phyloP scores from a whole-genome alignment of 2,888 invertebrate species.

The Sphinx pinastri region DNA sequence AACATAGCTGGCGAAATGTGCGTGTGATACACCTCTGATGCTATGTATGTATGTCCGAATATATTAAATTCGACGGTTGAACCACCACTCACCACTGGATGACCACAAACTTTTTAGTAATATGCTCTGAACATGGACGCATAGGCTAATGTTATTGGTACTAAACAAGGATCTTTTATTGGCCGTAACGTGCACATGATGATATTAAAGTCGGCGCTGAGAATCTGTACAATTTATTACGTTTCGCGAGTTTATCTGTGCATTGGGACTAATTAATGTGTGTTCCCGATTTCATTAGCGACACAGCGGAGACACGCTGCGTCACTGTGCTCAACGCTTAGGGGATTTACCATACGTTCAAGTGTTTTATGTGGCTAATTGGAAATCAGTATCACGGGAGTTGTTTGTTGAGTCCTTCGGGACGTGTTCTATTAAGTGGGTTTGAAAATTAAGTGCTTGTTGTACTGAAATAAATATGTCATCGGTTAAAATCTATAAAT shows the following conservation, averaged over 20 bases:
- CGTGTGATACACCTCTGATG: too few species aligned
- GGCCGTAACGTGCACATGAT: constrained; percentile 28
- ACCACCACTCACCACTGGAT: too few species aligned
- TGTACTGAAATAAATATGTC: not conserved
- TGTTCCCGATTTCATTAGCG: constrained; percentile 33
- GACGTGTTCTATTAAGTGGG: constrained; percentile 15
- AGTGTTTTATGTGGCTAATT: constrained; percentile 22
- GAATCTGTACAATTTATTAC: constrained; percentile 37
- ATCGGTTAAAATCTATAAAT: not conserved
- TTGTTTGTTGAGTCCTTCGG: constrained; percentile 6
- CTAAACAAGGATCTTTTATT: constrained; percentile 39
- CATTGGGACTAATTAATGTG: constrained; percentile 38
- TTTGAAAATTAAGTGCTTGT: not conserved
- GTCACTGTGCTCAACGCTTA: constrained; percentile 13
- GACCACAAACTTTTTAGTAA: too few species aligned
- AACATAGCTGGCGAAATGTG: too few species aligned
- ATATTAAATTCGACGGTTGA: too few species aligned
- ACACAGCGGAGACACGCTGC: constrained; percentile 24
- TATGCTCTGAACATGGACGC: not conserved
- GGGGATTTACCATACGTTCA: constrained; percentile 16
- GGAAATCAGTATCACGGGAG: constrained; percentile 4
- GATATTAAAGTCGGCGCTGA: constrained; percentile 35
- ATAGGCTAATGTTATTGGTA: constrained; percentile 38
- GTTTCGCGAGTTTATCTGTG: constrained; percentile 37
- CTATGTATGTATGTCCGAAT: too few species aligned